Evolutionary conservation across 2,888 invertebrate genomes (phyloP).

Genomic region (Bombyx huttoni): DNA sequence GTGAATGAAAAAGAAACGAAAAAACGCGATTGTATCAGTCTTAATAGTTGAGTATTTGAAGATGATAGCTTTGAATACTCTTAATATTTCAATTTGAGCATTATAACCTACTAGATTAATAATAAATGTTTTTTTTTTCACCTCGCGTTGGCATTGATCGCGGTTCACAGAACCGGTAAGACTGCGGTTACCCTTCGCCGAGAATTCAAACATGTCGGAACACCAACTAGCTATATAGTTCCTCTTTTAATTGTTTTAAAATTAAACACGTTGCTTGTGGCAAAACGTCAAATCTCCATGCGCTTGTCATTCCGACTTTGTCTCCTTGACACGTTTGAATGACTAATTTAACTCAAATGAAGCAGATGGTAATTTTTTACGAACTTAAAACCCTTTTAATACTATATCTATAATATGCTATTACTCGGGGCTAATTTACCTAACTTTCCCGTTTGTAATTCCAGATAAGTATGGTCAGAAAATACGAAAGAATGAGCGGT

Average conservation of each 20-base stretch:
- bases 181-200: conserved; percentile 62
- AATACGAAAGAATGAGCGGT: conserved; percentile 67
- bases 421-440: background rate
- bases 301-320: background rate
- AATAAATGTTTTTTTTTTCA: conserved; percentile 50
- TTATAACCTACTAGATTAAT: conserved; percentile 32
- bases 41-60: background rate
- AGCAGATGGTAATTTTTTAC: background rate
- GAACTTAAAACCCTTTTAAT: background rate
- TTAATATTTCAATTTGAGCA: conserved; percentile 1
- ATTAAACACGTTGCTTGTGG: background rate
- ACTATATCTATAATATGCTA: background rate
- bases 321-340: background rate
- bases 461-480: conserved; percentile 63
- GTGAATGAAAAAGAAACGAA: background rate
- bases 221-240: conserved; percentile 16
- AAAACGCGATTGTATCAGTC: background rate
- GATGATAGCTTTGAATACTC: background rate
- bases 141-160: conserved; percentile 62
- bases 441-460: conserved; percentile 14
- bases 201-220: conserved; percentile 28
- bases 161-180: conserved; percentile 61
- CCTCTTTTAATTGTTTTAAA: background rate
- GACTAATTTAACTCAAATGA: background rate
- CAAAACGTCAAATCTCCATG: background rate